Conservation (phyloP, 2,797 vertebrate genomes). For the Enteromius unitaeniatus region DNA sequence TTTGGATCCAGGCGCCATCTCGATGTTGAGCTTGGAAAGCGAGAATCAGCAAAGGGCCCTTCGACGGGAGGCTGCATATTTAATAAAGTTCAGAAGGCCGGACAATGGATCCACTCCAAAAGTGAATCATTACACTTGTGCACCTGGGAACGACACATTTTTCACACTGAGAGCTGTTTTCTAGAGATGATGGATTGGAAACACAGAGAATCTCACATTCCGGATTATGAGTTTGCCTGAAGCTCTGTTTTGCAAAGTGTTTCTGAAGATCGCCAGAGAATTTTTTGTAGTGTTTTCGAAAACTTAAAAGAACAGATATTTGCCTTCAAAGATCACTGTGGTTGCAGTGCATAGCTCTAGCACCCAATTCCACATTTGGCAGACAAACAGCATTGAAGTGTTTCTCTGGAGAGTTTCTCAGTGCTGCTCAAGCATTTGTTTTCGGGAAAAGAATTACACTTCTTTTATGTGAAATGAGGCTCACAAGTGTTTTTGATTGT, state of each 20-base stretch:
- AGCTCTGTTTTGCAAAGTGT: background rate
- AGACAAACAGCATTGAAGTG: background rate
- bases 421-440: constrained; percentile 17
- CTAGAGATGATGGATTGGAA: background rate
- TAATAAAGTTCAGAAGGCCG: constrained; percentile 40
- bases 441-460: background rate
- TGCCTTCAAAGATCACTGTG: background rate
- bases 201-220: background rate
- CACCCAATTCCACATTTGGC: constrained; percentile 14
- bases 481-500: constrained; percentile 7
- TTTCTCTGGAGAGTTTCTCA: constrained; percentile 27
- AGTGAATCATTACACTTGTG: constrained; percentile 23
- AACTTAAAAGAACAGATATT: background rate
- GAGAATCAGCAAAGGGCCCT: constrained; percentile 25
- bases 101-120: constrained; percentile 35
- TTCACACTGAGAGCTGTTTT: constrained; percentile 8
- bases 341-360: background rate
- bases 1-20: constrained; percentile 19
- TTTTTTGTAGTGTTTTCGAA: constrained; percentile 5
- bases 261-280: constrained; percentile 3
- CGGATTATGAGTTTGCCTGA: constrained; percentile 10
- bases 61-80: constrained; percentile 33
- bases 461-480: background rate
- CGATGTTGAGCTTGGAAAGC: constrained; percentile 41
- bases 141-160: constrained; percentile 42